Evolutionary conservation across 2,888 invertebrate genomes (phyloP), one percentile per base, ranked within the genome.

Genomic region (Idaea straminata): DNA sequence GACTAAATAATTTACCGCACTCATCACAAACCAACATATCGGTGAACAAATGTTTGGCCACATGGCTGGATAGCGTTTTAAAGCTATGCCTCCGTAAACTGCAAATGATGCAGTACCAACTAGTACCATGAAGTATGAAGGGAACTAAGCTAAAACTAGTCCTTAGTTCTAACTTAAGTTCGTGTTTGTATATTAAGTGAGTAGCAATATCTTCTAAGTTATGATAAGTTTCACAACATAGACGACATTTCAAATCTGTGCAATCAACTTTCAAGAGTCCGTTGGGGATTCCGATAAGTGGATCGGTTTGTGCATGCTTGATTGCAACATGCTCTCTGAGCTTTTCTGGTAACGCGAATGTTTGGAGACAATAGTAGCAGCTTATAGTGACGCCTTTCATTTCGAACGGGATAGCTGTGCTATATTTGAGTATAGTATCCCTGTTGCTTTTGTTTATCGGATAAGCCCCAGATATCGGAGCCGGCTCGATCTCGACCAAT

Each of bases 391-490:
- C 84, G 71, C 87, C 89, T 10, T 88, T 89, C 61, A 91, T 85
- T 76, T 88, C 85, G 87, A 92, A 92, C 75, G 92, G 92, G 83
- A 88, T 90, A 66, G 85, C 91, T 66, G 92, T 92, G 5, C 90
- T 83, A 80, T 83, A 89, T 85, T 83, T 84, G 84, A 92, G 84
- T 73, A 92, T 81, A 69, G 86, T 71, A 85, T 88, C 88, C 78
- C 91, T 91, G 87, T 91, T 92, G 81, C 84, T 84, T 84, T 86
- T 89, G 59, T 77, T 87, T 47, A 47, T 58, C 6, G 61, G 85
- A 84, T 81, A 47, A 10, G 47, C 10, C 47, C 10, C 47, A 47
- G 47, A 13, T 47, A 47, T 47, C 13, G 47, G 47, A 47, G 47
- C 3, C 47, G 7, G 47, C 47, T 47, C 47, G 47, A 47, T 47